Evolutionary conservation across 2,113 vertebrate species (phyloP).

Genomic region (Ictidomys tridecemlineatus): DNA sequence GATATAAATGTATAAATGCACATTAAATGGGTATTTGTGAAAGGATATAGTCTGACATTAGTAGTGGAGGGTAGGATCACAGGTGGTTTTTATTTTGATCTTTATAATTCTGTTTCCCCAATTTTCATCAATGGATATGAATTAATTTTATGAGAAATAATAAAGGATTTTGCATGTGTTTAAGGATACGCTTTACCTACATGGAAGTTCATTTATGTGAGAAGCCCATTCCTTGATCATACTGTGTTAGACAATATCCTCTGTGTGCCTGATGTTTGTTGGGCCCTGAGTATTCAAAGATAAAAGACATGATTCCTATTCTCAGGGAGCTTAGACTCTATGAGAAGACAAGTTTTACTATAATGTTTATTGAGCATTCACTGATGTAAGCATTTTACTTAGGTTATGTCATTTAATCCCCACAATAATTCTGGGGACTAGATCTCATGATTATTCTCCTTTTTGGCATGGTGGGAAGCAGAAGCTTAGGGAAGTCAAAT

Average conservation of each 20-base stretch:
- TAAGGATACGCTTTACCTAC: background rate
- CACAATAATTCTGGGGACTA: background rate
- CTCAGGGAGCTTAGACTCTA: background rate
- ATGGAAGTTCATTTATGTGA: background rate
- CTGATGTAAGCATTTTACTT: background rate
- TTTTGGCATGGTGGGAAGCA: background rate
- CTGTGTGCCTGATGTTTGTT: background rate
- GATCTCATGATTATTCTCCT: background rate
- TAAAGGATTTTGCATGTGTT: background rate
- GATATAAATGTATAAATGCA: background rate
- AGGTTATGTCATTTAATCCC: background rate
- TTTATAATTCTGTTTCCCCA: background rate
- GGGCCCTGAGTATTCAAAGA: background rate
- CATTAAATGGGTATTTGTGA: background rate
- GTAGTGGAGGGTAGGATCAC: background rate
- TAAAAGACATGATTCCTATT: background rate
- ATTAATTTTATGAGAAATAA: slow-evolving; percentile 3
- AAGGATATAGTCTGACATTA: background rate
- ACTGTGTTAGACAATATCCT: background rate
- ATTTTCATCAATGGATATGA: slow-evolving; percentile 6
- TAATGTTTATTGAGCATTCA: background rate
- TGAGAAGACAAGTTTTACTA: background rate
- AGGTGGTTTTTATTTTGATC: background rate
- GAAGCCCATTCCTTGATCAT: background rate
- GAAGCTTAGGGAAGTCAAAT: background rate